These are phyloP conservation scores for Budorcas taxicolor DNA, from an alignment of 2,113 vertebrate genomes.

Conservation along the genomic window DNA sequence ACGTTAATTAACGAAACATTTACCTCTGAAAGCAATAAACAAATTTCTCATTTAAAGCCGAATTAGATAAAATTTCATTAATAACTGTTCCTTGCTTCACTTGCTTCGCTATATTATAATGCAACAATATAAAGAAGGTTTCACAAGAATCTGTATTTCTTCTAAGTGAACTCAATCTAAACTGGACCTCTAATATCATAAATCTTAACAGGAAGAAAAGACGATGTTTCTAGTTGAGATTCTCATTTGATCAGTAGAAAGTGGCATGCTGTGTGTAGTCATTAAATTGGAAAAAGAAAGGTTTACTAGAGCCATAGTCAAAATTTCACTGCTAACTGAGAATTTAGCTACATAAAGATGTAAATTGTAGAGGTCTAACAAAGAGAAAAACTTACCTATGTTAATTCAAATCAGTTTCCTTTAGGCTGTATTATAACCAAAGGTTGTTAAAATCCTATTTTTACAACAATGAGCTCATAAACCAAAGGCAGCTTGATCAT, in stretches of 20 bases:
- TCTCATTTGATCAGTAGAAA: not conserved
- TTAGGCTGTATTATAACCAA: not conserved
- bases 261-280: not conserved
- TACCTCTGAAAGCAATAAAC: slow-evolving; percentile 20
- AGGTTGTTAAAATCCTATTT: not conserved
- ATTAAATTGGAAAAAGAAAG: not conserved
- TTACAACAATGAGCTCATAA: not conserved
- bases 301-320: not conserved
- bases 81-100: not conserved
- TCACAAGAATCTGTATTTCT: slow-evolving; percentile 7
- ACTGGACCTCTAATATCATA: not conserved
- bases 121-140: not conserved
- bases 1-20: slow-evolving; percentile 40
- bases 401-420: not conserved
- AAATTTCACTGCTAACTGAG: not conserved
- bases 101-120: not conserved
- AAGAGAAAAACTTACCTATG: not conserved
- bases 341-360: not conserved
- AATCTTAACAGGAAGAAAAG: not conserved
- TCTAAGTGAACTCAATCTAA: not conserved
- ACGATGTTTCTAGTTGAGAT: not conserved
- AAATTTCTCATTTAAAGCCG: slow-evolving; percentile 7
- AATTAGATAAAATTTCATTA: not conserved
- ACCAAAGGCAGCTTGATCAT: not conserved
- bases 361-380: not conserved